Evolutionary conservation across 1,140 invertebrate species (phyloP).

Genomic region (Cyclargus thomasi): DNA sequence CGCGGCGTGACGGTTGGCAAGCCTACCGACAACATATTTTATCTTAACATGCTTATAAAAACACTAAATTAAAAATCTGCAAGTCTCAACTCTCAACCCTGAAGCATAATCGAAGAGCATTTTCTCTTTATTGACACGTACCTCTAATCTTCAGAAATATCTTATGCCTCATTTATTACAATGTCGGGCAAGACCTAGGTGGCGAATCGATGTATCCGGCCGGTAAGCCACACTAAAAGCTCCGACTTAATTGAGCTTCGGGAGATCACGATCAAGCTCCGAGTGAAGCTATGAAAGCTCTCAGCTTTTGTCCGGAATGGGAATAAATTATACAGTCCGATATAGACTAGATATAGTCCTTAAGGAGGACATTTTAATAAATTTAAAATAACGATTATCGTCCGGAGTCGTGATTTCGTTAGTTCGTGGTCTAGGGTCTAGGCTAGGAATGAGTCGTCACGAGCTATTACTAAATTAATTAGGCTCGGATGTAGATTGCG

Average conservation of each 20-base stretch:
- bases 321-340: constrained; percentile 73
- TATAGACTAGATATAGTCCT: constrained; percentile 67
- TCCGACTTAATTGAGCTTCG: constrained; percentile 5
- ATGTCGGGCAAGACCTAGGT: not conserved
- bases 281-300: constrained; percentile 45
- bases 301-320: constrained; percentile 49
- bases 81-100: too few species aligned
- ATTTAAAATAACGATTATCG: constrained; percentile 75
- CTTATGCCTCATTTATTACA: not conserved
- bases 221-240: not conserved
- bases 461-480: constrained; percentile 75
- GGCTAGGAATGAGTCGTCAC: constrained; percentile 67
- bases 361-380: constrained; percentile 73
- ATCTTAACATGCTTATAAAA: too few species aligned
- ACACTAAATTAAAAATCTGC: not conserved
- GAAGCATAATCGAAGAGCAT: not conserved
- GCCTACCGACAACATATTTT: too few species aligned
- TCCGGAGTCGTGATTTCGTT: constrained; percentile 73
- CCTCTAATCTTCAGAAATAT: not conserved
- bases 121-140: not conserved
- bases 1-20: too few species aligned
- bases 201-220: not conserved
- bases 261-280: constrained; percentile 6
- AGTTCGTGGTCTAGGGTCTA: constrained; percentile 62
- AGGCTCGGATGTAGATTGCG: constrained; percentile 69